Percentiles rank a stretch among this genome's conserved stretches.
Conservation (phyloP, 1,140 invertebrate genomes). For the Oncopodura yosiiana region DNA sequence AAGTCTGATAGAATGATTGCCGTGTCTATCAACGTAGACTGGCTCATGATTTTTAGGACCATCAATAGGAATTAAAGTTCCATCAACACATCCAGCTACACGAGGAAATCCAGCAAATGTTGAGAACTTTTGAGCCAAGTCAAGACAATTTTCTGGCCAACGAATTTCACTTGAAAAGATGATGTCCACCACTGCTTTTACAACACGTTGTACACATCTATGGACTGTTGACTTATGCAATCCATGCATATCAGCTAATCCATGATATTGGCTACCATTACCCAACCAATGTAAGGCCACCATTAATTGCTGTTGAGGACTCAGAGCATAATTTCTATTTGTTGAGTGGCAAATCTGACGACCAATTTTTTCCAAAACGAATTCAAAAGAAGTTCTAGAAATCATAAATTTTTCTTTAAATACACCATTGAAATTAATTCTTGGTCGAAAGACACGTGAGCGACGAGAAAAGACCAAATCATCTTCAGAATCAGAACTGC, state of each 20-base stretch:
- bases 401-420: no score
- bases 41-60: no score
- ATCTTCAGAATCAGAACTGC: no score
- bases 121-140: constrained; percentile 13
- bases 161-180: constrained; percentile 14
- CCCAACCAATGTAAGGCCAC: constrained; percentile 29
- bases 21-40: background rate
- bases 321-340: constrained; percentile 19
- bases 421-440: no score
- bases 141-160: constrained; percentile 17
- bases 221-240: constrained; percentile 29
- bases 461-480: no score
- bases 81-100: background rate
- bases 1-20: background rate
- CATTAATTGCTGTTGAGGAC: constrained; percentile 16
- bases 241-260: constrained; percentile 32
- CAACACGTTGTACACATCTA: constrained; percentile 11
- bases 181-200: background rate
- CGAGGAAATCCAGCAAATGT: background rate
- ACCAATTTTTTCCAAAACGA: constrained; percentile 8
- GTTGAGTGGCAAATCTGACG: constrained; percentile 8
- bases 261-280: constrained; percentile 30
- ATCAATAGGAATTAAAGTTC: background rate
- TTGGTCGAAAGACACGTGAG: no score
- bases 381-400: background rate